These are phyloP conservation scores for Phengaris arion DNA, from an alignment of 2,888 invertebrate genomes.

Conservation along the genomic window DNA sequence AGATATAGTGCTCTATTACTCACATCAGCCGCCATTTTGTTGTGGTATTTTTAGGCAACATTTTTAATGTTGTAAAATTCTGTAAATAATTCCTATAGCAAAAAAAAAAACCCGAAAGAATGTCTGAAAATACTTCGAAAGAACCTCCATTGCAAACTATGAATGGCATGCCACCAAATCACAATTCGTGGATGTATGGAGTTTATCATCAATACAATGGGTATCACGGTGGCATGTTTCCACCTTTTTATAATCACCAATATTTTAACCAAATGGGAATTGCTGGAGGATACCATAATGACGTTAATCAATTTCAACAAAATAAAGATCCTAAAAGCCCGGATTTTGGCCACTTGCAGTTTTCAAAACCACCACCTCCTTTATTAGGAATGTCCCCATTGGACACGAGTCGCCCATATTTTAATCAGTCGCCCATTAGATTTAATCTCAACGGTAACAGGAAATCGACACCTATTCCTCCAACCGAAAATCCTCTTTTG, in stretches of 20 bases:
- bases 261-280: slow-evolving; percentile 70
- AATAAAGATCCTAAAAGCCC: slow-evolving; percentile 52
- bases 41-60: slow-evolving; percentile 25
- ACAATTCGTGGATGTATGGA: slow-evolving; percentile 71
- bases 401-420: slow-evolving; percentile 66
- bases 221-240: slow-evolving; percentile 69
- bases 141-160: slow-evolving; percentile 72
- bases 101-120: slow-evolving; percentile 38
- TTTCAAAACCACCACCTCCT: slow-evolving; percentile 63
- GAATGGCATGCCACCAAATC: slow-evolving; percentile 66
- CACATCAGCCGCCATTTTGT: slow-evolving; percentile 28
- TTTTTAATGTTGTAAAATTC: slow-evolving; percentile 23
- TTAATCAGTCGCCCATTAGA: slow-evolving; percentile 69
- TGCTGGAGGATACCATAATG: slow-evolving; percentile 47
- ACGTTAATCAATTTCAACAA: slow-evolving; percentile 58
- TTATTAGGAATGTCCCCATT: slow-evolving; percentile 71
- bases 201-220: slow-evolving; percentile 65
- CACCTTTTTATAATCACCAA: slow-evolving; percentile 72
- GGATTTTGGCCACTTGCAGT: slow-evolving; percentile 55
- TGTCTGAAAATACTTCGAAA: slow-evolving; percentile 67
- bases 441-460: slow-evolving; percentile 69
- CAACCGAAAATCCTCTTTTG: slow-evolving; percentile 67
- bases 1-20: slow-evolving; percentile 3
- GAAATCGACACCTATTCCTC: slow-evolving; percentile 62
- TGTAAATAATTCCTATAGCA: not conserved